Evolutionary conservation across 2,113 vertebrate genomes (phyloP).

Genomic region (Pristiophorus japonicus): DNA sequence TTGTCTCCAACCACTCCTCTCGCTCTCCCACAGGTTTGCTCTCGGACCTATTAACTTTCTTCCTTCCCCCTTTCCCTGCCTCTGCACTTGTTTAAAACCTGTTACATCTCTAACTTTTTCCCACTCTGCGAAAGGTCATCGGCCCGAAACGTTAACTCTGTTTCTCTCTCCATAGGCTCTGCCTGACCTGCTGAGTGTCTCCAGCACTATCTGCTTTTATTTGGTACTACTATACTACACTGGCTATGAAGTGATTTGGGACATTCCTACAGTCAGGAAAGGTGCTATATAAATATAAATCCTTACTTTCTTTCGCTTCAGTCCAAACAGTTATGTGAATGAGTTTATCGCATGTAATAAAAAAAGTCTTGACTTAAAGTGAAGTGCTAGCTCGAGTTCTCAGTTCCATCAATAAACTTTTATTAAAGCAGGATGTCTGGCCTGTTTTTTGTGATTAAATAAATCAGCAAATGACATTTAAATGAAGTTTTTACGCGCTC

Average conservation of each 20-base stretch:
- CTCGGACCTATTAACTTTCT: no score
- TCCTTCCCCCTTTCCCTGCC: neutral
- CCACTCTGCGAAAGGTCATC: neutral
- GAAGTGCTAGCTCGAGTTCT: neutral
- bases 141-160: neutral
- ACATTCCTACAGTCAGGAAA: neutral
- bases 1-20: no score
- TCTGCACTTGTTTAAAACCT: no score
- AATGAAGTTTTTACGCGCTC: neutral
- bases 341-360: neutral
- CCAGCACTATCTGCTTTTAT: neutral
- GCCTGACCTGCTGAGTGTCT: neutral
- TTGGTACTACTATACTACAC: neutral
- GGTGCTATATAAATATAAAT: neutral
- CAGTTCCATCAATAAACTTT: neutral
- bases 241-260: neutral
- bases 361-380: neutral
- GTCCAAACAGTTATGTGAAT: neutral
- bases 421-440: neutral
- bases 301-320: neutral
- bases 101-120: neutral
- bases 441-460: neutral
- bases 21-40: no score
- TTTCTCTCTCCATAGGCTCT: neutral
- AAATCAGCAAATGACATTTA: neutral